Evolutionary conservation across 2,797 vertebrate species (phyloP).

Genomic region (Sternarchorhynchus goeldii): DNA sequence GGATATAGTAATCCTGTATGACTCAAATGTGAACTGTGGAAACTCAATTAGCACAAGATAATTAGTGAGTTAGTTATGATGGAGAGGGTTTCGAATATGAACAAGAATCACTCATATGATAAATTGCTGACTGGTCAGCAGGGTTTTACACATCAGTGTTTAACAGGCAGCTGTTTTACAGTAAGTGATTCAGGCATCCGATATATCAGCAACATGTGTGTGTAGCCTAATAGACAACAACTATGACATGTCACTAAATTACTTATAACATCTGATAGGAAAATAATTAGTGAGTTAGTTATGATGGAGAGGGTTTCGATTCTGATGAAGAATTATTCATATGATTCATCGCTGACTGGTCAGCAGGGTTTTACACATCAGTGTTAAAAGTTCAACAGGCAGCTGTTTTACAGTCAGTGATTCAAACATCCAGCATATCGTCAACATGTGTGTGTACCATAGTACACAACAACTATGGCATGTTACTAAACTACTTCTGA

Average conservation of each 20-base stretch:
- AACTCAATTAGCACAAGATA: constrained; percentile 11
- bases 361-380: constrained; percentile 6
- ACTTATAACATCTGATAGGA: too few relatives aligned
- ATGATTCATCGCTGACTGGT: constrained; percentile 14
- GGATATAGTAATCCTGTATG: background rate
- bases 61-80: constrained; percentile 13
- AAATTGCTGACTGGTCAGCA: constrained; percentile 1
- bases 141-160: background rate
- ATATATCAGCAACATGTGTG: background rate
- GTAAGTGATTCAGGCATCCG: constrained; percentile 24
- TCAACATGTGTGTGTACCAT: background rate
- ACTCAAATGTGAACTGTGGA: constrained; percentile 9
- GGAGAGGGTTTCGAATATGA: background rate
- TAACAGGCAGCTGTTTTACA: background rate
- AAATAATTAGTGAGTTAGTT: background rate
- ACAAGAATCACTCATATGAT: background rate
- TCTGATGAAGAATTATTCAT: background rate
- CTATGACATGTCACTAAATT: too few relatives aligned
- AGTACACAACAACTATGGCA: background rate
- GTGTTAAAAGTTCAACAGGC: background rate
- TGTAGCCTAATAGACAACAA: background rate
- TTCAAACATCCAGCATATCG: constrained; percentile 7
- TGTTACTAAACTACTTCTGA: too few relatives aligned
- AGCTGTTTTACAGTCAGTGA: constrained; percentile 10
- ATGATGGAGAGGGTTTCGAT: background rate